Conservation (phyloP, 2,888 invertebrate genomes). For the Macaria notata region DNA sequence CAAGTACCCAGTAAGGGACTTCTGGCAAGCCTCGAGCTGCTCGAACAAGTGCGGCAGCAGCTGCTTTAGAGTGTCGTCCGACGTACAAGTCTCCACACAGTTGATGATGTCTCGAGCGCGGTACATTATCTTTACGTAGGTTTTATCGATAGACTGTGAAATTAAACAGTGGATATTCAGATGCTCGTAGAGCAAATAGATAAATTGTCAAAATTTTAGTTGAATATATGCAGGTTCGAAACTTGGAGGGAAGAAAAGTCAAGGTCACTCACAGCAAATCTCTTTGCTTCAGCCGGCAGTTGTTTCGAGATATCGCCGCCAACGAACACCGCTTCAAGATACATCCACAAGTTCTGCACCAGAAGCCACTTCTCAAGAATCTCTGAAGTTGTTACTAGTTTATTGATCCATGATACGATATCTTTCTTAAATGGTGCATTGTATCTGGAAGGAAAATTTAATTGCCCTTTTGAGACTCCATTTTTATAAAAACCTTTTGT, state of each 20-base stretch:
- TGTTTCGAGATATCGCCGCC: constrained; percentile 95
- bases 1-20: constrained; percentile 92
- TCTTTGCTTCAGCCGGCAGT: constrained; percentile 90
- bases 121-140: constrained; percentile 93
- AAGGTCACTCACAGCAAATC: constrained; percentile 82
- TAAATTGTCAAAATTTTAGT: no score
- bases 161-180: not conserved
- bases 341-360: constrained; percentile 95
- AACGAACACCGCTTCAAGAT: constrained; percentile 94
- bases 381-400: constrained; percentile 90
- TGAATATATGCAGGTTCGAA: no score
- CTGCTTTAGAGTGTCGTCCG: constrained; percentile 91
- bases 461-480: no score
- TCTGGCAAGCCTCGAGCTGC: constrained; percentile 94
- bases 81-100: constrained; percentile 92
- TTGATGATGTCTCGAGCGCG: constrained; percentile 91
- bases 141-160: constrained; percentile 89
- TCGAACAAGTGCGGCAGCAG: constrained; percentile 90
- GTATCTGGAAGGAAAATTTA: constrained; percentile 78
- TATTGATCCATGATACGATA: constrained; percentile 90
- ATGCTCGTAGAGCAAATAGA: no score
- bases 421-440: constrained; percentile 93
- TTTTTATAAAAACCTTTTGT: no score
- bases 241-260: no score
- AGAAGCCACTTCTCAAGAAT: constrained; percentile 92